Evolutionary conservation across 2,113 vertebrate genomes (phyloP).

Genomic region (Ellobius talpinus): DNA sequence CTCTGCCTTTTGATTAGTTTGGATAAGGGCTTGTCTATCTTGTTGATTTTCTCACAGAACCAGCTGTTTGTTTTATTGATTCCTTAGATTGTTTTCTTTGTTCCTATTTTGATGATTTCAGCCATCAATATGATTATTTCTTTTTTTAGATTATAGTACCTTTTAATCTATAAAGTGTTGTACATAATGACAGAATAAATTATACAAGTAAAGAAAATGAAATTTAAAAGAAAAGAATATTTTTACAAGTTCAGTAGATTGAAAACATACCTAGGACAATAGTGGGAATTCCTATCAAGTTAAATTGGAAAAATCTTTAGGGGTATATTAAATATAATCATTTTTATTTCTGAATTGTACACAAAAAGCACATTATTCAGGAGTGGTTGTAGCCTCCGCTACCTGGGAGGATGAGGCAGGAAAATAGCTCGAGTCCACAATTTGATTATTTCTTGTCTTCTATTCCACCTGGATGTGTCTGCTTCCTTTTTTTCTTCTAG

Average conservation of each 20-base stretch:
- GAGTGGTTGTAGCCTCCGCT: neutral
- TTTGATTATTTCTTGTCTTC: too few relatives aligned
- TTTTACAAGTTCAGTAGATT: conserved; percentile 14
- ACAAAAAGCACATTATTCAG: neutral
- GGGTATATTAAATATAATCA: neutral
- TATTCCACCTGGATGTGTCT: too few relatives aligned
- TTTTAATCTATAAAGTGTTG: conserved; percentile 53
- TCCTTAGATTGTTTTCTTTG: too few relatives aligned
- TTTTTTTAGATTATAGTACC: conserved; percentile 40
- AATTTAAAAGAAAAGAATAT: conserved; percentile 14
- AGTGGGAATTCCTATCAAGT: neutral
- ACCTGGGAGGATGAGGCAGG: neutral
- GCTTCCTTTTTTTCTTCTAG: too few relatives aligned
- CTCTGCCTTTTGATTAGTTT: too few relatives aligned
- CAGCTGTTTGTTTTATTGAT: too few relatives aligned
- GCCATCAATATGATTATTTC: too few relatives aligned
- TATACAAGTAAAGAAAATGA: conserved; percentile 10
- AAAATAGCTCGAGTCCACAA: neutral
- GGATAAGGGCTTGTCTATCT: too few relatives aligned
- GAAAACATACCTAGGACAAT: neutral
- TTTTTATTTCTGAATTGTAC: neutral
- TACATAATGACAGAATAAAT: conserved; percentile 27
- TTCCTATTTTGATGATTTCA: too few relatives aligned
- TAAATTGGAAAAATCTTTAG: neutral
- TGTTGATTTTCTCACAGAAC: too few relatives aligned